Percentiles rank a stretch among this genome's conserved stretches.
Evolutionary conservation across 2,888 invertebrate genomes (phyloP).

Genomic region (Scaptomyza flava): DNA sequence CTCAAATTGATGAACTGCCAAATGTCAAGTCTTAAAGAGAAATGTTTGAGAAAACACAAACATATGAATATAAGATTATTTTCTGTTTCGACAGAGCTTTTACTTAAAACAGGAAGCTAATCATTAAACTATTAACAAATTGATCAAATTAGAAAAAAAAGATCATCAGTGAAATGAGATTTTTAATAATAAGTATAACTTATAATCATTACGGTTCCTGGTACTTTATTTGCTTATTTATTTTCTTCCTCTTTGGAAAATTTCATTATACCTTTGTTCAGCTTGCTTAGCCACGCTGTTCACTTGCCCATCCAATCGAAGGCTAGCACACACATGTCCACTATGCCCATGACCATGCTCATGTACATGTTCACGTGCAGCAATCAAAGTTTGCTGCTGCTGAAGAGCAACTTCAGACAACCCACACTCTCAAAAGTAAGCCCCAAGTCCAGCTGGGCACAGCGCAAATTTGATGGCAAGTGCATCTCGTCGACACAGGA

Average conservation of each 20-base stretch:
- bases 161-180: not conserved
- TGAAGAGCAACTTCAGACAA: constrained; percentile 11
- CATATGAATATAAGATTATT: too few species aligned
- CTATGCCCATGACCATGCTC: constrained; percentile 19
- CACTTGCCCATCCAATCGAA: constrained; percentile 56
- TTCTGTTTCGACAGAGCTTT: not conserved
- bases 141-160: not conserved
- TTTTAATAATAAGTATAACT: not conserved
- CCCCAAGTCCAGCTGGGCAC: constrained; percentile 1
- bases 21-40: too few species aligned
- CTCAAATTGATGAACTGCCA: too few species aligned
- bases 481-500: constrained; percentile 19
- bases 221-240: not conserved
- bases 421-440: constrained; percentile 27
- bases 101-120: not conserved
- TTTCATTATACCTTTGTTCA: constrained; percentile 42
- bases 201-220: constrained; percentile 1
- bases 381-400: constrained; percentile 33
- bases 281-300: constrained; percentile 20
- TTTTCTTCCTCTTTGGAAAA: not conserved
- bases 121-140: not conserved
- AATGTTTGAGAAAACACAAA: too few species aligned
- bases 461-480: constrained; percentile 34
- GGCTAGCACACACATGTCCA: constrained; percentile 24
- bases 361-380: constrained; percentile 21